These are phyloP conservation scores for Cavia porcellus DNA, from an alignment of 2,113 vertebrate genomes.

Conservation along the genomic window DNA sequence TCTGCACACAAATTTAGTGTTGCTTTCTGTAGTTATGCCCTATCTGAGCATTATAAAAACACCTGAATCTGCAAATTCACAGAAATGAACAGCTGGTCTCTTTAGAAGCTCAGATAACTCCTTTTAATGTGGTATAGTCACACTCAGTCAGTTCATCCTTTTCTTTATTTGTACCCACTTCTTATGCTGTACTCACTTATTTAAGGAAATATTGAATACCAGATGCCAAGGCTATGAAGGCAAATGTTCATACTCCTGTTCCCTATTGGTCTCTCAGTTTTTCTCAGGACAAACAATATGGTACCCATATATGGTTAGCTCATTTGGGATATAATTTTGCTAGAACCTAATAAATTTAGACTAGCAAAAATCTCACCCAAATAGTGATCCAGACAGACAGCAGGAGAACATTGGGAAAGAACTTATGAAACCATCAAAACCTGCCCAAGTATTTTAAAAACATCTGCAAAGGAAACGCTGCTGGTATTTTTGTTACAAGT, in stretches of 20 bases:
- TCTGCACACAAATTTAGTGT: not conserved
- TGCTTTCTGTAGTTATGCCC: not conserved
- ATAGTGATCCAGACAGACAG: not conserved
- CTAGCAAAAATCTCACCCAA: not conserved
- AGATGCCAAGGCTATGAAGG: not conserved
- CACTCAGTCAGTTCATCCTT: not conserved
- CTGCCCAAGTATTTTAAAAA: slow-evolving; percentile 36
- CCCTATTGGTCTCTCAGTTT: not conserved
- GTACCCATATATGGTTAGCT: not conserved
- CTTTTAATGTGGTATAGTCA: not conserved
- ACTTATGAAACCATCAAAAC: slow-evolving; percentile 37
- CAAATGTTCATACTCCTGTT: not conserved
- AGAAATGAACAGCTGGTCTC: not conserved
- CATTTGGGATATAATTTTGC: slow-evolving; percentile 53
- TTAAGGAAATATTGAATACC: not conserved
- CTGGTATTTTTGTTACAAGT: slow-evolving; percentile 40
- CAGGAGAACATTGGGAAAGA: not conserved
- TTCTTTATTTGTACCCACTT: not conserved
- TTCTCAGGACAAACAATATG: slow-evolving; percentile 2
- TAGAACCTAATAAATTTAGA: slow-evolving; percentile 54
- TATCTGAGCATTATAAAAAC: not conserved
- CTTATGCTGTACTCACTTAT: not conserved
- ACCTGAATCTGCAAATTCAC: not conserved
- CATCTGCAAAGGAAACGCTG: not conserved
- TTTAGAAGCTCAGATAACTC: not conserved